Evolutionary conservation across 1,140 invertebrate genomes (phyloP).

Genomic region (Drosophila sp.): DNA sequence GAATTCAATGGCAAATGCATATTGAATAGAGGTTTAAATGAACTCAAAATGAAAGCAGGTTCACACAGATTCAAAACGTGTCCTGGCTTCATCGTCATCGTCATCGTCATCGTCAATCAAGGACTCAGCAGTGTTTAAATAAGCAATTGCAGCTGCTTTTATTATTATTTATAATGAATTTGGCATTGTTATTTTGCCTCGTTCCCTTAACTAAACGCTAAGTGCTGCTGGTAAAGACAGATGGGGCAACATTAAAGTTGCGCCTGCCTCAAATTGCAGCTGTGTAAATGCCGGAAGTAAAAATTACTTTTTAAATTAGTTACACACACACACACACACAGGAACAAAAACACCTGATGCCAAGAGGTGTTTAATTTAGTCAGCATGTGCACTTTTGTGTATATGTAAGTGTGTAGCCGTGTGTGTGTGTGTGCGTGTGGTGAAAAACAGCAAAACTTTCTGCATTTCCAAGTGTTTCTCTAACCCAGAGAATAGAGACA

Average conservation of each 20-base stretch:
- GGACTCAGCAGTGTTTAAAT: not conserved
- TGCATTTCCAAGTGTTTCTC: conserved; percentile 35
- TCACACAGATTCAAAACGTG: not conserved
- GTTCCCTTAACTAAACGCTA: too few species aligned
- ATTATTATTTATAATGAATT: conserved; percentile 74
- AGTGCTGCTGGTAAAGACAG: not conserved
- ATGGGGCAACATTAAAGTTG: not conserved
- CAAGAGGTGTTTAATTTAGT: conserved; percentile 61
- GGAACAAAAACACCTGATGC: conserved; percentile 24
- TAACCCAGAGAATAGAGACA: not conserved
- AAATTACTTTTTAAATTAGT: conserved; percentile 81
- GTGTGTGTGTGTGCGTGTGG: conserved; percentile 53
- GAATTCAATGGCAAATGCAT: conserved; percentile 19
- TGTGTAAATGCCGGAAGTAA: conserved; percentile 79
- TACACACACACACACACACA: conserved; percentile 38
- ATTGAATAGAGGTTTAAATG: conserved; percentile 13
- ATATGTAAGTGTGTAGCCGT: not conserved
- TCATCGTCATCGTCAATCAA: not conserved
- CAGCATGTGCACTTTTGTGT: conserved; percentile 32
- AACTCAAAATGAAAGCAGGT: conserved; percentile 15
- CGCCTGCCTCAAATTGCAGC: conserved; percentile 57
- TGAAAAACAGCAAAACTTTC: conserved; percentile 69
- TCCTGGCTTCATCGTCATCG: not conserved
- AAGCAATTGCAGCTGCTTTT: conserved; percentile 44
- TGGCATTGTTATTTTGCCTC: conserved; percentile 47